Evolutionary conservation across 23 tunicate genomes (phyloP), one percentile per base, ranked within the genome.

Genomic region (Diplosoma virens): DNA sequence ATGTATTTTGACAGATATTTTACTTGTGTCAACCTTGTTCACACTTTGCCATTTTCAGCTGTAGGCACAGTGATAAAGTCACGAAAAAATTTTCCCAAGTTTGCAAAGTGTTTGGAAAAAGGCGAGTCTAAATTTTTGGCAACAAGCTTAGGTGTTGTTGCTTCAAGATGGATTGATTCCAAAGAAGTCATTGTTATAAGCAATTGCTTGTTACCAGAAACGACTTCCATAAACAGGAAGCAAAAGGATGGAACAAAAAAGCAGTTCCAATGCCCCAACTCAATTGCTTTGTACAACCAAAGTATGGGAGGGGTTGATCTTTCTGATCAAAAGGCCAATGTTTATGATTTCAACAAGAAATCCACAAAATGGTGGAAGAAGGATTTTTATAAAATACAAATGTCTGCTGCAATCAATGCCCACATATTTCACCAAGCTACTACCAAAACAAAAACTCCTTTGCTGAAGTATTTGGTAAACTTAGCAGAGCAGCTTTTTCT

Each of bases 351-450:
- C 69, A 29, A 61, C 35, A 3, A 35, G 4, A 61, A 61, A 61
- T 61, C 69, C 35, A 61, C 69, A 61, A 61, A 61, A 29, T 61
- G 69, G 69, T 29, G 35, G 35, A 61, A n/a, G n/a, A n/a, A 61
- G 35, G 35, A 27, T 61, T 61, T 29, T 4, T 61, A 61, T 61
- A 61, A 61, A 61, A 61, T 61, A 26, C 69, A 61, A 61, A 61
- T 29, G 69, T 61, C 69, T 61, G 69, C 69, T 61, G 69, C 69
- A 61, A 29, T 61, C 34, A 61, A 61, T 61, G 69, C 69, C 34
- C 69, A 61, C 35, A 29, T 61, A 26, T 29, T 61, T 29, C 69
- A 26, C 69, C 69, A 61, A 61, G 69, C 69, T n/a, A 61, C 21
- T 27, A 29, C 69, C 34, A 61, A 56, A 56, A 56, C 21, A 20